Evolutionary conservation across 1,140 invertebrate genomes (phyloP).

Genomic region (Drosophila suzukii): DNA sequence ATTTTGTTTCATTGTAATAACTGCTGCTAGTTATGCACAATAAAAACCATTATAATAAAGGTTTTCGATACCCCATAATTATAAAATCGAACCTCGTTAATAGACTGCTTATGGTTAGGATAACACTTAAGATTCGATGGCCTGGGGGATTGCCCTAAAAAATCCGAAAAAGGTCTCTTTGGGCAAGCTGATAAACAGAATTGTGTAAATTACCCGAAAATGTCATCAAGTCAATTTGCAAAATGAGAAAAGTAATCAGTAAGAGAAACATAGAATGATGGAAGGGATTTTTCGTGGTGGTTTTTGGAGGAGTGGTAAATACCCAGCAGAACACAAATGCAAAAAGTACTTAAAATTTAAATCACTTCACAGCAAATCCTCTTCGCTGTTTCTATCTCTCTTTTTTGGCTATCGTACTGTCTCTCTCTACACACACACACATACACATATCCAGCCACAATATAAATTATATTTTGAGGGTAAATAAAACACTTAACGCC

Average conservation of each 20-base stretch:
- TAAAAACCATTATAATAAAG: not conserved
- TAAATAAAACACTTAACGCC: slow-evolving; percentile 83
- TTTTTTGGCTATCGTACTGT: not conserved
- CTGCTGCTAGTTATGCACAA: not conserved
- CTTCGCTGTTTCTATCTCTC: slow-evolving; percentile 20
- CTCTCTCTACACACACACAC: slow-evolving; percentile 14
- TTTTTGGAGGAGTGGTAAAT: not conserved
- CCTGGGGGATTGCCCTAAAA: not conserved
- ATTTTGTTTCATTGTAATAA: too few relatives aligned
- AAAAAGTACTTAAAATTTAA: slow-evolving; percentile 81
- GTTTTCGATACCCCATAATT: not conserved
- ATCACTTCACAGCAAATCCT: slow-evolving; percentile 77
- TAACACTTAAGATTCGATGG: slow-evolving; percentile 11
- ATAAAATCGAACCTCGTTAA: slow-evolving; percentile 19
- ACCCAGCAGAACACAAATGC: slow-evolving; percentile 42
- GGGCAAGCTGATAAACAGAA: slow-evolving; percentile 45
- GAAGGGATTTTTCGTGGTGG: not conserved
- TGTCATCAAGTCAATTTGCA: slow-evolving; percentile 80
- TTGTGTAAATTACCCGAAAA: slow-evolving; percentile 77
- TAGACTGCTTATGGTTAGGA: slow-evolving; percentile 15
- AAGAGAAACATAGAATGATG: slow-evolving; percentile 41
- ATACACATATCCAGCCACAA: slow-evolving; percentile 54
- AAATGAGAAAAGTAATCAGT: slow-evolving; percentile 82
- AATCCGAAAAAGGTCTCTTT: slow-evolving; percentile 1
- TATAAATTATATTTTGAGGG: slow-evolving; percentile 83